Conservation (phyloP, 2,113 vertebrate species). For the Tragelaphus strepsiceros region DNA sequence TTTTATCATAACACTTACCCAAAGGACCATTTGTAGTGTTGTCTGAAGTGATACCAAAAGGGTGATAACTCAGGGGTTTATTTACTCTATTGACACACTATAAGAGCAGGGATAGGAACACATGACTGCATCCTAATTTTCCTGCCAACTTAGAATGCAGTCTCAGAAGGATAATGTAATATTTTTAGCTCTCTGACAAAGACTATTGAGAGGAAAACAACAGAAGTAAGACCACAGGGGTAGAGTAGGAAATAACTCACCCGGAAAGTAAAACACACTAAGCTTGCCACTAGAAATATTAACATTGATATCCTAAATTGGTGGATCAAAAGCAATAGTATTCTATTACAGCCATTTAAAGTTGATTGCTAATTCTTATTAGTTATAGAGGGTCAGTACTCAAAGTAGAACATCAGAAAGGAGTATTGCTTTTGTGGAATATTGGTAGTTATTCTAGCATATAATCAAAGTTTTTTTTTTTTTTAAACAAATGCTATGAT, state of each 20-base stretch:
- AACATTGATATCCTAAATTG: neutral
- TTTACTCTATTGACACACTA: neutral
- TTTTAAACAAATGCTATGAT: neutral
- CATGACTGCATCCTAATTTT: neutral
- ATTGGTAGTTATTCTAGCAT: neutral
- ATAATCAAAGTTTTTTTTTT: neutral
- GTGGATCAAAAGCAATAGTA: neutral
- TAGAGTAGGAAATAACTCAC: neutral
- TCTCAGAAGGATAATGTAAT: neutral
- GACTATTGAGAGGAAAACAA: neutral
- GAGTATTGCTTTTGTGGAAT: neutral
- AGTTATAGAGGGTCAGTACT: neutral
- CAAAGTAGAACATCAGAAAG: neutral
- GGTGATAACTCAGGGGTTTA: neutral
- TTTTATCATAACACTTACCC: neutral
- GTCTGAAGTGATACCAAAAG: neutral
- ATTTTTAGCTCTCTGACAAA: constrained; percentile 23
- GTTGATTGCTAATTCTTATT: neutral
- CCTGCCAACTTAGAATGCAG: constrained; percentile 20
- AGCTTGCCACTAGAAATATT: neutral
- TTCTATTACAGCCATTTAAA: neutral
- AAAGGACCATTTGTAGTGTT: neutral
- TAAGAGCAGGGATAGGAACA: neutral
- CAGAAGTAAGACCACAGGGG: neutral
- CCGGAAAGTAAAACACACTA: neutral